Conservation (phyloP, 1,140 invertebrate species). For the Drosophila nannoptera region DNA sequence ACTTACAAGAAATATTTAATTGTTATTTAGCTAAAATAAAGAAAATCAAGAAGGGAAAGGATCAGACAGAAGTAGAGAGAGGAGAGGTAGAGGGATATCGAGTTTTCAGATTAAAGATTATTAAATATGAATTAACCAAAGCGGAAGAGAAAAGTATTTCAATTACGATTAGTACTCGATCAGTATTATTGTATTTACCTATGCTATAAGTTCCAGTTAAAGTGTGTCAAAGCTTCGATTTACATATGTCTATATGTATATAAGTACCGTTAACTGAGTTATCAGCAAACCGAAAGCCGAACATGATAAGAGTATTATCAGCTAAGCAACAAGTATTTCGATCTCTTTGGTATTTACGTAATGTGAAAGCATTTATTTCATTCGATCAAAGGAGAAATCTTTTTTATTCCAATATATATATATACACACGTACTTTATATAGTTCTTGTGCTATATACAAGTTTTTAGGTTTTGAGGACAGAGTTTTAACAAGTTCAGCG, state of each 20-base stretch:
- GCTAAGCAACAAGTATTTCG: conserved; percentile 3
- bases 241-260: conserved; percentile 14
- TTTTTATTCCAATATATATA: conserved; percentile 46
- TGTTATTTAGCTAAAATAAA: conserved; percentile 67
- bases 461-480: conserved; percentile 55
- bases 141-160: conserved; percentile 8
- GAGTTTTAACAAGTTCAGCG: conserved; percentile 43
- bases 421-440: conserved; percentile 39
- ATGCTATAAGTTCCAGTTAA: conserved; percentile 53
- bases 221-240: conserved; percentile 41
- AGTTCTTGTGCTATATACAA: conserved; percentile 32
- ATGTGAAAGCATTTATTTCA: conserved; percentile 59
- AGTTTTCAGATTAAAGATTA: conserved; percentile 38
- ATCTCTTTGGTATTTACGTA: conserved; percentile 34
- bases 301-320: not conserved
- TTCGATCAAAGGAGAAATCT: conserved; percentile 19
- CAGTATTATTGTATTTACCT: conserved; percentile 48
- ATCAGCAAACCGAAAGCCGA: not conserved
- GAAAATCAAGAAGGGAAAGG: conserved; percentile 17
- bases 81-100: not conserved
- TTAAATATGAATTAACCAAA: conserved; percentile 12
- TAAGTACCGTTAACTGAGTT: conserved; percentile 19
- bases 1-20: conserved; percentile 53
- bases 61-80: not conserved
- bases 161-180: conserved; percentile 44